Percentiles rank a stretch among this genome's conserved stretches.
phyloP scores from a whole-genome alignment of 2,797 vertebrate genomes.

The Adelosebastes latens region DNA sequence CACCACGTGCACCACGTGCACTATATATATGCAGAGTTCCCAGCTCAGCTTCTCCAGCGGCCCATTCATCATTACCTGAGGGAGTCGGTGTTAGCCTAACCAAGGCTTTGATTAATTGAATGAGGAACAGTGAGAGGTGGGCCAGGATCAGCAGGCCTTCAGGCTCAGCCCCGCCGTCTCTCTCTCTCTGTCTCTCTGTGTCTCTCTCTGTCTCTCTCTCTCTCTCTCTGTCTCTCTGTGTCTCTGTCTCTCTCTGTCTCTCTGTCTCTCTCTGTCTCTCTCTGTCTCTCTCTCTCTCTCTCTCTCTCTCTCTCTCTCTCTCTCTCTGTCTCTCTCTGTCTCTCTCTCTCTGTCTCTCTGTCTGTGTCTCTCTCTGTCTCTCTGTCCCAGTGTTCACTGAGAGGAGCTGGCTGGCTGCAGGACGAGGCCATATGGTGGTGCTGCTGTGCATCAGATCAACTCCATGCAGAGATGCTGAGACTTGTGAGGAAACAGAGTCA shows the following conservation, averaged over 20 bases:
- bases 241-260: too few relatives aligned
- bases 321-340: too few relatives aligned
- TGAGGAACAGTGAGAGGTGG: constrained; percentile 51
- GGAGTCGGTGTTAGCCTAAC: constrained; percentile 46
- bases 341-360: too few relatives aligned
- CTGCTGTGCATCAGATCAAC: constrained; percentile 42
- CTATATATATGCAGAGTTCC: neutral
- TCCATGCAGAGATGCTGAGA: constrained; percentile 4
- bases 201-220: too few relatives aligned
- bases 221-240: too few relatives aligned
- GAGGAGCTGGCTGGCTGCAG: constrained; percentile 15
- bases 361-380: constrained; percentile 1
- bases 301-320: too few relatives aligned
- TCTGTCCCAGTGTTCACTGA: neutral
- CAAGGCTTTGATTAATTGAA: constrained; percentile 61
- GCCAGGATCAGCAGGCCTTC: constrained; percentile 32
- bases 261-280: too few relatives aligned
- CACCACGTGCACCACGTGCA: neutral
- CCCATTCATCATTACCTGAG: constrained; percentile 46
- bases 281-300: too few relatives aligned
- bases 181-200: too few relatives aligned
- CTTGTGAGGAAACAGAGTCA: neutral
- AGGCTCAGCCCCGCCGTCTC: neutral
- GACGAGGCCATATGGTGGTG: constrained; percentile 50
- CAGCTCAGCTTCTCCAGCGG: constrained; percentile 25